Evolutionary conservation across 2,888 invertebrate species (phyloP).

Genomic region (Caenorhabditis drosophilae): DNA sequence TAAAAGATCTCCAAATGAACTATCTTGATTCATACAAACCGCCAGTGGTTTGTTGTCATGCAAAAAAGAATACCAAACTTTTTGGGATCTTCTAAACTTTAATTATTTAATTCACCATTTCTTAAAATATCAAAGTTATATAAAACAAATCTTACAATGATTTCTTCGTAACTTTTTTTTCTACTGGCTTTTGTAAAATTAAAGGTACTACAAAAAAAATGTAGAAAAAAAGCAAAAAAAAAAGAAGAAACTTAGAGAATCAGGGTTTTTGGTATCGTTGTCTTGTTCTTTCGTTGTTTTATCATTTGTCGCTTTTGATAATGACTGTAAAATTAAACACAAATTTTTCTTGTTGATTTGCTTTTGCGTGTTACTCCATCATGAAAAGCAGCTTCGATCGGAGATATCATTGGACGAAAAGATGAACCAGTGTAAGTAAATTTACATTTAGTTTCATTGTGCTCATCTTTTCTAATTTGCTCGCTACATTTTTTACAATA

Average conservation of each 20-base stretch:
- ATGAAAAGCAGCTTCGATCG: not conserved
- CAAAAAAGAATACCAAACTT: not conserved
- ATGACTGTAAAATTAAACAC: too few relatives aligned
- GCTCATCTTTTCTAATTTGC: conserved; percentile 1
- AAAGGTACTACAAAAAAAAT: too few relatives aligned
- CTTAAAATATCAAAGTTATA: too few relatives aligned
- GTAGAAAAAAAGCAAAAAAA: too few relatives aligned
- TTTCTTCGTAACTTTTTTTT: not conserved
- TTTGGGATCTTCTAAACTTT: not conserved
- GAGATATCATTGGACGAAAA: not conserved
- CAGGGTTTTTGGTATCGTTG: too few relatives aligned
- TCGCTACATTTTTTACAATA: conserved; percentile 1
- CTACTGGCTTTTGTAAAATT: too few relatives aligned
- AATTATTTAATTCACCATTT: not conserved
- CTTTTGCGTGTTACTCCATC: too few relatives aligned
- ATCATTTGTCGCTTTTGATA: not conserved
- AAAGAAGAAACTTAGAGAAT: too few relatives aligned
- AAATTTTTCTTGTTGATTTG: too few relatives aligned
- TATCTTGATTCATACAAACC: not conserved
- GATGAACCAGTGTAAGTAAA: not conserved
- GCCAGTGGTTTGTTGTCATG: conserved; percentile 3
- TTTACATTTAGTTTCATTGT: not conserved
- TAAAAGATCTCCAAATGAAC: conserved; percentile 2
- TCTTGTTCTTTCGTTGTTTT: not conserved
- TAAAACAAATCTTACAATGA: too few relatives aligned